Conservation (phyloP, 2,888 invertebrate species). For the Temnothorax ravouxi region DNA sequence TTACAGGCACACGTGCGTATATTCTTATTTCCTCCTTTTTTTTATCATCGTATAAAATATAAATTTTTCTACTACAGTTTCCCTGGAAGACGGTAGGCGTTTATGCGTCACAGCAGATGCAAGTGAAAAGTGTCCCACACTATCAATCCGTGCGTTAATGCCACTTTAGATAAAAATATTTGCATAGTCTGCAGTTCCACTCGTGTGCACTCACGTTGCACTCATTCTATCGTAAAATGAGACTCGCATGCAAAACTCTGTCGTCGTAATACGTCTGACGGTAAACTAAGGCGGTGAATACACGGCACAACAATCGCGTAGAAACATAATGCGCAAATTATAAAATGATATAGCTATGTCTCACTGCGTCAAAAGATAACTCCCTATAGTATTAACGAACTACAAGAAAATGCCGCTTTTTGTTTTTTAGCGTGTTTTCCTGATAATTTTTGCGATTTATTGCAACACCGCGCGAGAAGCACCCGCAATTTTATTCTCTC, state of each 20-base stretch:
- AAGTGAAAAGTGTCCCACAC: slow-evolving; percentile 51
- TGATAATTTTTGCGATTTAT: background rate
- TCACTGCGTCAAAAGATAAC: slow-evolving; percentile 5
- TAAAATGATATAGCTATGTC: slow-evolving; percentile 18
- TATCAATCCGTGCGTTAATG: slow-evolving; percentile 58
- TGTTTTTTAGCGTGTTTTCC: background rate
- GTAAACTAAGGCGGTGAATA: background rate
- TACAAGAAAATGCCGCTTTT: background rate
- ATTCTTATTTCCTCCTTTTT: background rate
- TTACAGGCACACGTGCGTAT: background rate
- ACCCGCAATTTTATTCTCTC: slow-evolving; percentile 23
- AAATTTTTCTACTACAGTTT: background rate
- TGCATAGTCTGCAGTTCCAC: slow-evolving; percentile 65
- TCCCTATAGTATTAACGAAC: background rate
- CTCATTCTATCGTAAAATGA: slow-evolving; percentile 41
- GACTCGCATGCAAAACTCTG: background rate
- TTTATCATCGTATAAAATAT: background rate
- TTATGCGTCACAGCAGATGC: slow-evolving; percentile 58
- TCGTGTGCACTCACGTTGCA: slow-evolving; percentile 62
- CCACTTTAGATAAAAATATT: slow-evolving; percentile 69
- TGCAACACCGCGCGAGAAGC: slow-evolving; percentile 22
- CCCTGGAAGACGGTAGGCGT: slow-evolving; percentile 37
- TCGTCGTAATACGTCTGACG: background rate
- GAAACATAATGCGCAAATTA: background rate
- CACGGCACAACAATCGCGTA: background rate